A percentile compares a stretch with the other conserved stretches of the same genome.
phyloP scores from a whole-genome alignment of 2,113 vertebrate genomes.

The Ramphastos sulfuratus region DNA sequence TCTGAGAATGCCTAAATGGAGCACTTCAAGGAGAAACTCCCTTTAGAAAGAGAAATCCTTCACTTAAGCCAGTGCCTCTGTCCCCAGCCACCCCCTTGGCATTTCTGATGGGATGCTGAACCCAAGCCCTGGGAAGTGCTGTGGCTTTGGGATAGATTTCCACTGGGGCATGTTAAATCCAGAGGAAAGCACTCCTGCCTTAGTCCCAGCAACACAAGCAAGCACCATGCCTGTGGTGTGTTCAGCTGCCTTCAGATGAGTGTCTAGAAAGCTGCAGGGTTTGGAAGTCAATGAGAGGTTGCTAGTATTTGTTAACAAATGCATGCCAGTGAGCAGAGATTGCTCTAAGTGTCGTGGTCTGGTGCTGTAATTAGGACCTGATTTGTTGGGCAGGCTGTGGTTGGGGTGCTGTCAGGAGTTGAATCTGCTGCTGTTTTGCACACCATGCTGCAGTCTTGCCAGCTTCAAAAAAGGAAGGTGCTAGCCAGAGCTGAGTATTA shows the following conservation, averaged over 20 bases:
- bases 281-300: not conserved
- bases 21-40: not conserved
- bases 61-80: not conserved
- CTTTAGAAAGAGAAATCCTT: not conserved
- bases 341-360: not conserved
- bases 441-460: too few relatives aligned
- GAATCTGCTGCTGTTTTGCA: too few relatives aligned
- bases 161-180: not conserved
- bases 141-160: not conserved
- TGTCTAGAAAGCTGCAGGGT: not conserved
- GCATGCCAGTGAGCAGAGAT: not conserved
- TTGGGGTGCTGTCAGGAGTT: not conserved
- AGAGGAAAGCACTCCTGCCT: not conserved
- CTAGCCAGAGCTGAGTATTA: too few relatives aligned
- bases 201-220: not conserved
- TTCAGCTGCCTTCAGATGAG: not conserved
- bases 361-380: not conserved
- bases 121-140: accelerated
- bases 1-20: not conserved
- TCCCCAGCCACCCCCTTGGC: not conserved
- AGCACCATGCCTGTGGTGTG: not conserved
- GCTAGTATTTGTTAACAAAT: not conserved
- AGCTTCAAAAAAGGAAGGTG: too few relatives aligned
- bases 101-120: not conserved
- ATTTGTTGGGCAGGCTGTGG: not conserved